Evolutionary conservation across 2,888 invertebrate genomes (phyloP), one percentile per base, ranked within the genome.

Genomic region (Brachylomia viminalis): DNA sequence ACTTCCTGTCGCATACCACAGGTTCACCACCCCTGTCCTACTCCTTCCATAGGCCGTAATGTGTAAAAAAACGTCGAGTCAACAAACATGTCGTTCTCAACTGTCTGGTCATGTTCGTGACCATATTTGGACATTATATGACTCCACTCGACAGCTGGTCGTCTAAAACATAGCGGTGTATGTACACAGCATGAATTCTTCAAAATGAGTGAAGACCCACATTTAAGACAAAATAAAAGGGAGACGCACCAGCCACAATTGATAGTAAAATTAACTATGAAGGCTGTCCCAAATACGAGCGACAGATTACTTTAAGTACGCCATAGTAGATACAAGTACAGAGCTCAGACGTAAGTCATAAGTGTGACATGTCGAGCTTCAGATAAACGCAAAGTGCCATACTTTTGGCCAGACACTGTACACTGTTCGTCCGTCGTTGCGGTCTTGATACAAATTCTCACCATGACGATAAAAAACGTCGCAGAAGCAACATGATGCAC

Each of bases 191-290:
- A 61, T 59, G 52, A 76, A 82, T 69, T 72, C 79, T 83, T 82
- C 61, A 70, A 72, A 84, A 96, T 96, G 96, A 96, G 95, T 95
- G 96, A 96, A 96, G 95, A 95, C 95, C 86, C 93, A 90, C 86
- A 86, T 86, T 67, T 69, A 45, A 71, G 69, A 87, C 84, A 80
- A 89, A 83, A 84, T 77, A 77, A 88, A 90, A 84, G 84, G 89
- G 90, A 88, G 90, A 92, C 90, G 90, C 89, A 90, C 87, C 92
- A 91, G 91, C 91, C 90, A 93, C 89, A 91, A 72, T 79, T 77
- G 78, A 84, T 83, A 88, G 86, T 83, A 88, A 87, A 88, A 85
- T 87, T 64, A 72, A 64, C 62, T 61, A 6, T 67, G 47, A 68
- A 81, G 70, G 66, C 58, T 67, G 42, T 75, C 67, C 70, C 70